Evolutionary conservation across 2,113 vertebrate genomes (phyloP).

Genomic region (Vireo altiloquus): DNA sequence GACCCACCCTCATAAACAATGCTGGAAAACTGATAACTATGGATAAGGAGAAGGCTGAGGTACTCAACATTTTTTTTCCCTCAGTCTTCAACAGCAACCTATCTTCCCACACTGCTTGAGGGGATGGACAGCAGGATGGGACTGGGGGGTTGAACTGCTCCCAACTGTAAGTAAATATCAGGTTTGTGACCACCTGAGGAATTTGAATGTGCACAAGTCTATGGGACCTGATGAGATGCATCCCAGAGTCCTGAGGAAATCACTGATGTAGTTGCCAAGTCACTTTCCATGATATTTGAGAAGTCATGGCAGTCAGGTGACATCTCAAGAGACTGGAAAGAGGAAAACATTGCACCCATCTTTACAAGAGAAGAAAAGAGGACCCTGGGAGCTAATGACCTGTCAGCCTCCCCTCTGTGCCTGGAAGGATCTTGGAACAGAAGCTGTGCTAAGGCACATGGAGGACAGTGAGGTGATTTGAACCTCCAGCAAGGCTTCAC

Average conservation of each 20-base stretch:
- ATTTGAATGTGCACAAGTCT: background rate
- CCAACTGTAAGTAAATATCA: background rate
- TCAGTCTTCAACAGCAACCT: background rate
- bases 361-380: no score
- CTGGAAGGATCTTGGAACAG: background rate
- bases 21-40: background rate
- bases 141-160: background rate
- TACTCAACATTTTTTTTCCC: background rate
- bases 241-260: background rate
- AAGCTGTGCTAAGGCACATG: no score
- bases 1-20: background rate
- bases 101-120: rapidly evolving
- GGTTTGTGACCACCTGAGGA: background rate
- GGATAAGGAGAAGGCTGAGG: background rate
- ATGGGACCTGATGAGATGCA: background rate
- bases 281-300: background rate
- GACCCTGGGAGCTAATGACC: background rate
- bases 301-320: background rate
- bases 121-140: background rate
- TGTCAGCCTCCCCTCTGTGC: background rate
- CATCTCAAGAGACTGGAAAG: background rate
- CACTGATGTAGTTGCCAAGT: background rate
- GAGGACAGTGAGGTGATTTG: background rate
- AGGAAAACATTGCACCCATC: background rate
- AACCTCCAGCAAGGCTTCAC: background rate